Evolutionary conservation across 1,140 invertebrate species (phyloP).

Genomic region (Patella vulgata): DNA sequence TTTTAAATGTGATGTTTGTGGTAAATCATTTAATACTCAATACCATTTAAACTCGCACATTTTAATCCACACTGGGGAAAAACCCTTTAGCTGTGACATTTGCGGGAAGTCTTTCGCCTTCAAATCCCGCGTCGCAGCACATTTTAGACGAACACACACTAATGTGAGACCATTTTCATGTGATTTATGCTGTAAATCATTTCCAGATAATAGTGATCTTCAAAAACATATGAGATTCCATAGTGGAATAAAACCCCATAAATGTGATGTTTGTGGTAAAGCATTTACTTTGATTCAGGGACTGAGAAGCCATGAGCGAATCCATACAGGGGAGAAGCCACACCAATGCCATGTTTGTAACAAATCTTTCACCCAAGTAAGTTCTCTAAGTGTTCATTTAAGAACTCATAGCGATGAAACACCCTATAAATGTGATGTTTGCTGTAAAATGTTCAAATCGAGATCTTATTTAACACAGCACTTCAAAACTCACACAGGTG

Average conservation of each 20-base stretch:
- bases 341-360: constrained; percentile 4
- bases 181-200: constrained; percentile 2
- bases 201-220: not conserved
- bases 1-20: too few relatives aligned
- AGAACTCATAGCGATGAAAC: constrained; percentile 4
- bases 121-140: constrained; percentile 6
- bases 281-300: constrained; percentile 6
- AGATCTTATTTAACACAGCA: not conserved
- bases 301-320: constrained; percentile 11
- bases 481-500: constrained; percentile 11
- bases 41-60: constrained; percentile 24
- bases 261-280: constrained; percentile 12
- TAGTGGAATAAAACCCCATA: not conserved
- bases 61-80: constrained; percentile 18
- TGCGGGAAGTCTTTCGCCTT: constrained; percentile 4
- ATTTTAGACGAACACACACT: constrained; percentile 3
- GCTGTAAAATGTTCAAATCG: constrained; percentile 1
- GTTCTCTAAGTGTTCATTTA: not conserved
- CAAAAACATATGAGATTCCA: constrained; percentile 4
- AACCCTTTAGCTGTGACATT: not conserved
- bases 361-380: constrained; percentile 1
- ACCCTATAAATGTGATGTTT: constrained; percentile 5
- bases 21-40: constrained; percentile 5
- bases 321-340: constrained; percentile 15
- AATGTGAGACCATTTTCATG: constrained; percentile 3